phyloP scores from a whole-genome alignment of 1,140 invertebrate species.

The Drosophila virilis region DNA sequence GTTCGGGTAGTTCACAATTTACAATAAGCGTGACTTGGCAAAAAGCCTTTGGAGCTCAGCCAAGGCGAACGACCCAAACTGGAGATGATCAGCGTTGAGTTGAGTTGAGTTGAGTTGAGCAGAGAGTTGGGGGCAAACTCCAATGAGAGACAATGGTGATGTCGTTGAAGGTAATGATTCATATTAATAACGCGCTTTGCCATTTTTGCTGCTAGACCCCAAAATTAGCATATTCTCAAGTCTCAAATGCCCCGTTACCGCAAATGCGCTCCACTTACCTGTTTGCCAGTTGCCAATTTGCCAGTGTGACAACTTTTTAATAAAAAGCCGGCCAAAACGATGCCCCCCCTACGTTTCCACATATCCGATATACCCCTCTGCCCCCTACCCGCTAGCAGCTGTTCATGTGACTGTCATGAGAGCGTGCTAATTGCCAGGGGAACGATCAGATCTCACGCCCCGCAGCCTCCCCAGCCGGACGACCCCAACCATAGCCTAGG shows the following conservation, averaged over 20 bases:
- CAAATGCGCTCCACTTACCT: not conserved
- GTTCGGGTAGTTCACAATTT: slow-evolving; percentile 27
- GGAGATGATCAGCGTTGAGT: not conserved
- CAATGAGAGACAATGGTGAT: slow-evolving; percentile 55
- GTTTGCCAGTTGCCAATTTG: slow-evolving; percentile 11
- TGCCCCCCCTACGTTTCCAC: too few relatives aligned
- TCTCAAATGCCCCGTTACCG: not conserved
- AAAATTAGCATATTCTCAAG: slow-evolving; percentile 79
- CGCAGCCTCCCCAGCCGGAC: not conserved
- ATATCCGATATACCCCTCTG: not conserved
- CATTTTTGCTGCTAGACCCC: slow-evolving; percentile 42
- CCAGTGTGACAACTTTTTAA: slow-evolving; percentile 19
- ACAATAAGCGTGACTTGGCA: slow-evolving; percentile 57
- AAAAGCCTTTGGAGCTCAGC: not conserved
- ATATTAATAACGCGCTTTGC: slow-evolving; percentile 39
- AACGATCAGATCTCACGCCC: not conserved
- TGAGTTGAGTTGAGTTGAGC: not conserved
- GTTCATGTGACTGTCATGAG: slow-evolving; percentile 67
- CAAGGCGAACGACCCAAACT: slow-evolving; percentile 45
- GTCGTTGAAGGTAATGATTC: slow-evolving; percentile 78
- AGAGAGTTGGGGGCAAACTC: slow-evolving; percentile 43
- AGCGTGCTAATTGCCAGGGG: slow-evolving; percentile 48
- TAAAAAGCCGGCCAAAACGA: not conserved
- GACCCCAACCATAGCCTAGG: not conserved
- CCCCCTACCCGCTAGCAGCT: slow-evolving; percentile 1